A percentile compares a stretch with the other conserved stretches of the same genome.
Conservation (phyloP, 37 sponge, comb jelly and placozoan species). For the Amphimedon queenslandica region DNA sequence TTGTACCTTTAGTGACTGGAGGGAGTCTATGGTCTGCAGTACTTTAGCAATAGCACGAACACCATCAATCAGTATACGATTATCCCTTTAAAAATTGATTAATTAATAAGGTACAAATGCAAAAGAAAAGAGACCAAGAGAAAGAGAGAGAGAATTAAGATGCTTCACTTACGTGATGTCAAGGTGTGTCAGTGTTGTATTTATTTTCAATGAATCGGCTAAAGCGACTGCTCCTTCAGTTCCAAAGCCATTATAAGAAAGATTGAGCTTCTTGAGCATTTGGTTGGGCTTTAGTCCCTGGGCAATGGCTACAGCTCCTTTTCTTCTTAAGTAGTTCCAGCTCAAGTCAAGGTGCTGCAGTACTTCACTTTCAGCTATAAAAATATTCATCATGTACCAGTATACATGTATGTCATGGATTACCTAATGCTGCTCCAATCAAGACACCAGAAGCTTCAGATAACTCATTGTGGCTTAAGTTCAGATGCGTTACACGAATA, state of each 20-base stretch:
- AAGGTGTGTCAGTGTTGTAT: slow-evolving; percentile 75
- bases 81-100: slow-evolving; percentile 77
- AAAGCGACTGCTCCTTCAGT: slow-evolving; percentile 83
- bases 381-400: not conserved
- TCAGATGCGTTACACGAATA: slow-evolving; percentile 67
- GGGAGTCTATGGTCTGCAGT: slow-evolving; percentile 60
- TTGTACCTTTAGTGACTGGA: slow-evolving; percentile 64
- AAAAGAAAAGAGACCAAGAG: not conserved
- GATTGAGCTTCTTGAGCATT: slow-evolving; percentile 73
- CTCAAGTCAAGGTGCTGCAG: slow-evolving; percentile 82
- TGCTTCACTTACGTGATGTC: slow-evolving; percentile 61
- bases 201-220: slow-evolving; percentile 89
- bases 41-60: slow-evolving; percentile 65
- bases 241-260: slow-evolving; percentile 90
- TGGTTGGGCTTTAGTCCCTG: slow-evolving; percentile 82
- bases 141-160: not conserved
- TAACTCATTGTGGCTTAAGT: slow-evolving; percentile 92
- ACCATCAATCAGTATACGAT: slow-evolving; percentile 71
- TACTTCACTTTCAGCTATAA: slow-evolving; percentile 77
- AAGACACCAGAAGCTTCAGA: slow-evolving; percentile 75
- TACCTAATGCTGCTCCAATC: slow-evolving; percentile 89
- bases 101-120: not conserved
- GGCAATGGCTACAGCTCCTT: slow-evolving; percentile 91
- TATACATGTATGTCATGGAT: not conserved
- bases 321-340: slow-evolving; percentile 91